Evolutionary conservation across 2,113 vertebrate genomes (phyloP), one percentile per base, ranked within the genome.

Genomic region (Puma concolor): DNA sequence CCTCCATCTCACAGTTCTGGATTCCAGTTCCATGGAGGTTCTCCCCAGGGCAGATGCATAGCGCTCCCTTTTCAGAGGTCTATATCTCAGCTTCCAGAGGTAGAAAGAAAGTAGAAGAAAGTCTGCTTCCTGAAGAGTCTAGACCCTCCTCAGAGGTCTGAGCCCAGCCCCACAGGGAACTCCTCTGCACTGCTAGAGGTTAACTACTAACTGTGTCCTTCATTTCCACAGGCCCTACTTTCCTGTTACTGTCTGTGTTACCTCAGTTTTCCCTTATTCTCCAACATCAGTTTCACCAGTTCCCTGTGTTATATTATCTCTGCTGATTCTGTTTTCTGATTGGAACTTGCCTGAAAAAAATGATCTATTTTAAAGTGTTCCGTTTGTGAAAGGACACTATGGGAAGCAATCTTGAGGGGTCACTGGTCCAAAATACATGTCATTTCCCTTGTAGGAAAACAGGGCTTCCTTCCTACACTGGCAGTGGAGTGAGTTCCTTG

Each of bases 261-360:
- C 23, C 27, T 4, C 23, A 1, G 1, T 8, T 11, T 33, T 64
- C 19, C 5, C 6, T n/a, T 14, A 82, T 48, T 21, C 41, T 48
- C 7, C 10, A 57, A 74, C 23, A 36, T 38, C 23, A 74, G 4
- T 41, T 92, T 38, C 76, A 33, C 13, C 48, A 77, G 8, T 52
- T 44, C 15, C 21, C 23, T n/a, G 19, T 13, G 38, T 63, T 52
- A 17, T 19, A 57, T 57, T 31, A 63, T 76, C 54, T 85, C 72
- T 74, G 33, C 41, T 71, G 41, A 66, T 92, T 83, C 44, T 83
- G 2, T 89, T 89, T 89, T 82, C 41, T 95, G 36, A 50, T 8
- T 54, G 48, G 48, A 81, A 17, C 8, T 11, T 69, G 48, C 12
- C 15, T 77, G 54, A 27, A 48, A 25, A 64, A 80, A 63, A 71